Conservation (phyloP, 2,888 invertebrate genomes). For the Scrobipalpa costella region DNA sequence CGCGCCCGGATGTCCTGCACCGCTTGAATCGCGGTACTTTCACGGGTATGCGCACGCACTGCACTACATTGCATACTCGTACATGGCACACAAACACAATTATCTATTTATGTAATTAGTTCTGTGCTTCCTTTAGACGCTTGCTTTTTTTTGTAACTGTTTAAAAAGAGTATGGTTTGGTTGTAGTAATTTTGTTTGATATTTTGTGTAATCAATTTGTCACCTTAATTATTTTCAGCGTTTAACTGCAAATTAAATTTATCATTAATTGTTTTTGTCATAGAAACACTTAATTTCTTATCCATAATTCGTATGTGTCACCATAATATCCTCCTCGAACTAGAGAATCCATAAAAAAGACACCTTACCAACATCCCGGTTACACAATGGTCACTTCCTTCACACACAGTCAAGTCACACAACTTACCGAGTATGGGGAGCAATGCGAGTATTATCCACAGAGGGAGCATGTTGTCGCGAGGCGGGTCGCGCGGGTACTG, state of each 20-base stretch:
- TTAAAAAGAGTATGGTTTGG: no score
- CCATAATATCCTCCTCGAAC: not conserved
- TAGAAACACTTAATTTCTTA: not conserved
- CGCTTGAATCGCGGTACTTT: slow-evolving; percentile 40
- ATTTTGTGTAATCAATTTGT: not conserved
- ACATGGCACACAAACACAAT: slow-evolving; percentile 45
- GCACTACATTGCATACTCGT: slow-evolving; percentile 20
- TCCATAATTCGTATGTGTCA: not conserved
- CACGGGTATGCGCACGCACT: slow-evolving; percentile 47
- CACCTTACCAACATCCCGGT: slow-evolving; percentile 17
- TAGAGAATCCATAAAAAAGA: not conserved
- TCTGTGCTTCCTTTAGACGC: not conserved
- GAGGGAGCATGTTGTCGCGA: slow-evolving; percentile 75
- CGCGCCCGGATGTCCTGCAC: slow-evolving; percentile 60
- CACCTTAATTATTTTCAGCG: not conserved
- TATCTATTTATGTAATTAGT: slow-evolving; percentile 39
- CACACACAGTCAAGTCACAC: slow-evolving; percentile 36
- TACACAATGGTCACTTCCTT: slow-evolving; percentile 44
- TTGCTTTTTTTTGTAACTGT: not conserved
- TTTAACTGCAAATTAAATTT: not conserved
- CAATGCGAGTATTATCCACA: slow-evolving; percentile 74
- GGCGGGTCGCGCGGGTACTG: slow-evolving; percentile 73
- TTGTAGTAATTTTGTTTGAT: not conserved
- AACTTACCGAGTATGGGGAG: slow-evolving; percentile 78
- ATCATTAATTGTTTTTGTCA: not conserved